phyloP scores from a whole-genome alignment of 2,888 invertebrate species.

The Ornithoptera alexandrae region DNA sequence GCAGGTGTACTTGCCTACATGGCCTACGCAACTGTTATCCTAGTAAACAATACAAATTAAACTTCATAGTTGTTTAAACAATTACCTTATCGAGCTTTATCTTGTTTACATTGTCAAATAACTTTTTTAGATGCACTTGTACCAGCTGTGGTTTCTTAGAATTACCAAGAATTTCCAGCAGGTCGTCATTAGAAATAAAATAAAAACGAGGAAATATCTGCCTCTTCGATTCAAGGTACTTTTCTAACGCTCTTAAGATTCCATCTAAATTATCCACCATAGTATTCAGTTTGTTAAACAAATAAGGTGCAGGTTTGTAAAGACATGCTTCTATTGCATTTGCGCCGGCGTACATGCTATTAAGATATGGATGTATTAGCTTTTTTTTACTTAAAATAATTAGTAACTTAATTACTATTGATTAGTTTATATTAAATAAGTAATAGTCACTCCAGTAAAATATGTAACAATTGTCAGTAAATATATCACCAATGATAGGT shows the following conservation, averaged over 20 bases:
- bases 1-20: no score
- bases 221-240: constrained; percentile 93
- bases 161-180: constrained; percentile 92
- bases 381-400: background rate
- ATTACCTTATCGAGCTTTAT: constrained; percentile 84
- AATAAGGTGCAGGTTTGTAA: constrained; percentile 80
- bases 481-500: no score
- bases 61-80: background rate
- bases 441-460: no score
- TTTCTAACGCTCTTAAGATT: constrained; percentile 90
- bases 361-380: constrained; percentile 4
- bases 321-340: constrained; percentile 83
- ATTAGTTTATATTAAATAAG: background rate
- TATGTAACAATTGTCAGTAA: no score
- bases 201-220: constrained; percentile 89
- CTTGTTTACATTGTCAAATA: constrained; percentile 91
- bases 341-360: constrained; percentile 72
- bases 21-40: no score
- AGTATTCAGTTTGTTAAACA: constrained; percentile 84
- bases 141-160: constrained; percentile 90
- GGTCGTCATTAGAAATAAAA: constrained; percentile 83
- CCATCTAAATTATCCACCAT: constrained; percentile 88
- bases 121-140: constrained; percentile 92
- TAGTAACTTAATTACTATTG: background rate
- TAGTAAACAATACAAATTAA: no score